Evolutionary conservation across 2,113 vertebrate genomes (phyloP).

Genomic region (Psilopogon haemacephalus): DNA sequence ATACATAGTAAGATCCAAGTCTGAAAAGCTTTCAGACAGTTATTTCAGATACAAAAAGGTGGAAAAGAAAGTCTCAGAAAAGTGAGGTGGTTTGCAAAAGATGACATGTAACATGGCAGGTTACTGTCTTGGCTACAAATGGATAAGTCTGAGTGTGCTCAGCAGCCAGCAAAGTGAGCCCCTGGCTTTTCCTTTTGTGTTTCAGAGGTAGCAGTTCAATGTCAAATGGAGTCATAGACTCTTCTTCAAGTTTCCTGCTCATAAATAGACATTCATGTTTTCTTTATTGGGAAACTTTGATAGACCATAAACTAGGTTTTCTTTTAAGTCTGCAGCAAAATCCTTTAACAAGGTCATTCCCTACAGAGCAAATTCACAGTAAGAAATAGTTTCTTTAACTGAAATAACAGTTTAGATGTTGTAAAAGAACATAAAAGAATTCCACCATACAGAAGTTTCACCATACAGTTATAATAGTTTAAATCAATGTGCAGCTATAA

Average conservation of each 20-base stretch:
- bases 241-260: not conserved
- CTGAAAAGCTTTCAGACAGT: not conserved
- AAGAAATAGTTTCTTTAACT: not conserved
- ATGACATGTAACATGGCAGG: not conserved
- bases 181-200: not conserved
- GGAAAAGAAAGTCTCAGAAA: not conserved
- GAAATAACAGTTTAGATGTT: not conserved
- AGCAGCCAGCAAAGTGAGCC: not conserved
- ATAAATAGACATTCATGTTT: not conserved
- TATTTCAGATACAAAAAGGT: not conserved
- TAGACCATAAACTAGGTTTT: not conserved
- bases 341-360: not conserved
- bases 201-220: not conserved
- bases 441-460: not conserved
- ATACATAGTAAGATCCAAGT: not conserved
- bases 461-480: not conserved
- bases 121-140: not conserved
- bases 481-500: not conserved
- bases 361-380: not conserved
- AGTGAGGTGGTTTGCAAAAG: not conserved
- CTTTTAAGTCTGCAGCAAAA: not conserved
- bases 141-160: fast-evolving
- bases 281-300: not conserved
- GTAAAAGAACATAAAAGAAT: not conserved
- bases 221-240: not conserved